phyloP scores from a whole-genome alignment of 2,888 invertebrate species.

The Papilio elwesi region DNA sequence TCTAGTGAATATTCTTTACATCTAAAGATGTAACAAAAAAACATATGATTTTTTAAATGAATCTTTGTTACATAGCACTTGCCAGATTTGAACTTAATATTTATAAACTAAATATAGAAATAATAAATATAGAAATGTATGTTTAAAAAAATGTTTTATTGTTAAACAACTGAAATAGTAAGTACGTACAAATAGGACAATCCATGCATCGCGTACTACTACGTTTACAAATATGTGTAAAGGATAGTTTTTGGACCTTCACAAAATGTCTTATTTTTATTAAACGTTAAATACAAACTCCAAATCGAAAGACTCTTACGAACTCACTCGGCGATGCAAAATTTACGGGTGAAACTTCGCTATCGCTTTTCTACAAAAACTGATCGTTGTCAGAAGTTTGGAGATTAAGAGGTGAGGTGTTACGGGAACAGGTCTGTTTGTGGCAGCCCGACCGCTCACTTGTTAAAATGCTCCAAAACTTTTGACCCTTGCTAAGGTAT shows the following conservation, averaged over 20 bases:
- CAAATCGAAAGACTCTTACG: conserved; percentile 24
- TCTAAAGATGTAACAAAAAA: background rate
- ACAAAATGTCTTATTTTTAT: background rate
- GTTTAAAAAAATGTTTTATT: no score
- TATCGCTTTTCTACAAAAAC: conserved; percentile 79
- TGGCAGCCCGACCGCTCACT: conserved; percentile 83
- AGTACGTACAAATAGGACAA: no score
- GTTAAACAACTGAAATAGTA: no score
- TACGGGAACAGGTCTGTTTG: conserved; percentile 78
- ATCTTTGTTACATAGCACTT: no score
- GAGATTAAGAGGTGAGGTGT: conserved; percentile 83
- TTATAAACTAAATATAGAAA: no score
- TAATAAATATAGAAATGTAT: no score
- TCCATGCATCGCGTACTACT: no score
- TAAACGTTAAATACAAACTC: background rate
- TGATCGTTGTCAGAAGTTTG: conserved; percentile 82
- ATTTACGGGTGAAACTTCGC: conserved; percentile 73
- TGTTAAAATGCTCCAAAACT: conserved; percentile 82
- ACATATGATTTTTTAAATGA: background rate
- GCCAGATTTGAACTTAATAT: no score
- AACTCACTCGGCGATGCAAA: conserved; percentile 74
- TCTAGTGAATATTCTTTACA: background rate
- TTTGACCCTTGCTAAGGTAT: conserved; percentile 82
- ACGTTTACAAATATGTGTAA: no score
- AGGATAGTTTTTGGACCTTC: no score